Base-by-base conservation (phyloP, 2,113 vertebrate species). In the Eulemur rufifrons region DNA sequence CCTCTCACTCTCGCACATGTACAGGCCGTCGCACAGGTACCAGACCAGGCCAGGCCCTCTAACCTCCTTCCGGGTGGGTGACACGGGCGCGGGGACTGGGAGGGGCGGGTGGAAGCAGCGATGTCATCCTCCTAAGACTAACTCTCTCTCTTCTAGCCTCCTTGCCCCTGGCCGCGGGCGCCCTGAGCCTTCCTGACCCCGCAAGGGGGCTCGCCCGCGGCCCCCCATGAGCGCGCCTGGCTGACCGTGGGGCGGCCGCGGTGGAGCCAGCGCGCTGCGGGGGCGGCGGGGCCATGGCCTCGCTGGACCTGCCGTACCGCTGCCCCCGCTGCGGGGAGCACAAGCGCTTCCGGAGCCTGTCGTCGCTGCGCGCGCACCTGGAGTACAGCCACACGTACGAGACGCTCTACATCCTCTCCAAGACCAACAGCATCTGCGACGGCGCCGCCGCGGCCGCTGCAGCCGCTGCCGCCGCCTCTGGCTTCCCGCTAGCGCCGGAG, bases 311-410 rank as follows among this genome's bases (percentile, higher is more conserved):
- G 97, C 99, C 99, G 0, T 99, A 99, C 98, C 99, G 99, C 95
- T 99, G 99, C 98, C 99, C 99, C 96, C 99, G 99, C 97, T 99
- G 99, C 92, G 99, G 99, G 97, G 99, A 99, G 98, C 99, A 99
- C 99, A 99, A 99, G 98, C 99, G 99, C 97, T 99, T 99, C 99
- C 99, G 99, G 98, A 99, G 99, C 98, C 99, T 99, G 96, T 99
- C 99, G 25, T 99, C 99, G 0, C 98, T 99, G 89, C 99, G 99
- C 2, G 99, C 99, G 0, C 99, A 99, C 98, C 99, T 99, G 98
- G 99, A 99, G 98, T 99, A 99, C 99, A 99, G 99, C 98, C 99
- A 99, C 99, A 99, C 99, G 14, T 99, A 99, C 59, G 99, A 99
- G 99, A 99, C 99, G 34, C 99, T 99, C 96, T 99, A 99, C 97